A percentile compares a stretch with the other conserved stretches of the same genome.
Conservation (phyloP, 2,113 vertebrate species). For the Apus apus region DNA sequence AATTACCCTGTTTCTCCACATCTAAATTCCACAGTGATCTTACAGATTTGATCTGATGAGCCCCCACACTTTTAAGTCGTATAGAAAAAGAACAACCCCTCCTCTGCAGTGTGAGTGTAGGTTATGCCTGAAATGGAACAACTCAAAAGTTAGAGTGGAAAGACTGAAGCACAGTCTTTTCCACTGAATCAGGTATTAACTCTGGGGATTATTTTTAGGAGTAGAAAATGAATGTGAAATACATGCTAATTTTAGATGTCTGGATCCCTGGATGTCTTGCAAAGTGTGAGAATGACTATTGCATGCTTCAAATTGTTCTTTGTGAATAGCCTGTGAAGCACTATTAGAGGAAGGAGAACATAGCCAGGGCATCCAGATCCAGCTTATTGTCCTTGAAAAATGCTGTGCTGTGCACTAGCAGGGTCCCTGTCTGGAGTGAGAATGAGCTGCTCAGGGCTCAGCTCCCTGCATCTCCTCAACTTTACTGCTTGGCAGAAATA, state of each 20-base stretch:
- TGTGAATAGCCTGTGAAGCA: neutral
- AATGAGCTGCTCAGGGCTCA: neutral
- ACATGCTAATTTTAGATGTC: neutral
- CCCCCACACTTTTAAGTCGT: neutral
- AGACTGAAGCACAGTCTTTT: conserved; percentile 8
- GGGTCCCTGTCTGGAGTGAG: neutral
- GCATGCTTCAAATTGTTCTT: neutral
- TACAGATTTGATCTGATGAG: neutral
- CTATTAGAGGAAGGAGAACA: neutral
- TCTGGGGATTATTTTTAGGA: neutral
- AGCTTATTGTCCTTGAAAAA: rapidly evolving
- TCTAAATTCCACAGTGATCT: neutral
- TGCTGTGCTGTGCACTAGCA: rapidly evolving
- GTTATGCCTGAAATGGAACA: conserved; percentile 26
- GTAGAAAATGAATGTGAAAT: neutral
- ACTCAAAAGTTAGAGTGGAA: conserved; percentile 23
- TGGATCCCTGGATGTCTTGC: neutral
- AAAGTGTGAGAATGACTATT: neutral
- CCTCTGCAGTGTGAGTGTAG: neutral
- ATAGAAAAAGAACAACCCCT: neutral
- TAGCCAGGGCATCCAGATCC: neutral
- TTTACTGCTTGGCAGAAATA: neutral
- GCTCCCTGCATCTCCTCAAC: neutral
- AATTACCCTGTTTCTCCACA: neutral
- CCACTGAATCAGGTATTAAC: conserved; percentile 15